Evolutionary conservation across 2,113 vertebrate species (phyloP), one percentile per base, ranked within the genome.

Genomic region (Lontra canadensis): DNA sequence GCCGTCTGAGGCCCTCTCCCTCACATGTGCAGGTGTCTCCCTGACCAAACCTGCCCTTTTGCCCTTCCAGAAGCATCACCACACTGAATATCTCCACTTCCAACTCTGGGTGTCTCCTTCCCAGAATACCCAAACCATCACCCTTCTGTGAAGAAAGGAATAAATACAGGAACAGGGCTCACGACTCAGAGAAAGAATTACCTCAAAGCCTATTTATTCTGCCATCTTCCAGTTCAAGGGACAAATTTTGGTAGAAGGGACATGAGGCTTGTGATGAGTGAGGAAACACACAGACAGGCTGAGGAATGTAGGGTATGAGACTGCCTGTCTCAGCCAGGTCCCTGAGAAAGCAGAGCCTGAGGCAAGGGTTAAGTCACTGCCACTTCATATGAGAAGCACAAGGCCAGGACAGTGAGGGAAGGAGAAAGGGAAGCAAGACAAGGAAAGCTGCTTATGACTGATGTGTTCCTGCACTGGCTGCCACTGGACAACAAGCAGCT

Each of bases 381-480:
- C 4, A 1, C 65, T 47, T 44, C 31, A 12, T 3, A 0, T 13
- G 65, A 14, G 31, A 36, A 25, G 31, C 1, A 14, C 52, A 10
- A 83, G 55, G 55, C 39, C 18, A 21, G 81, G 67, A 15, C 3
- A 1, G 55, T 2, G 6, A 1, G 4, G 34, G 44, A 44, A 39
- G 55, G 69, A 44, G 81, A 76, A 14, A 6, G 42, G 4, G 42
- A 59, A 25, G 34, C 11, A 6, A 63, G 81, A 85, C 57, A 29
- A 85, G 42, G 26, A 76, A 20, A 63, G 55, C 15, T 29, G 25
- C 18, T 6, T 15, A 8, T 11, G 81, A 15, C 74, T 4, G 9
- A 49, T 7, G 59, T 1, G 0, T 11, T 25, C 34, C 42, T 3
- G 8, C 2, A 0, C 57, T 17, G 42, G 42, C 57, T 2, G 3